These are phyloP conservation scores for Monodelphis domestica DNA, from an alignment of 2,797 vertebrate genomes.

Conservation along the genomic window DNA sequence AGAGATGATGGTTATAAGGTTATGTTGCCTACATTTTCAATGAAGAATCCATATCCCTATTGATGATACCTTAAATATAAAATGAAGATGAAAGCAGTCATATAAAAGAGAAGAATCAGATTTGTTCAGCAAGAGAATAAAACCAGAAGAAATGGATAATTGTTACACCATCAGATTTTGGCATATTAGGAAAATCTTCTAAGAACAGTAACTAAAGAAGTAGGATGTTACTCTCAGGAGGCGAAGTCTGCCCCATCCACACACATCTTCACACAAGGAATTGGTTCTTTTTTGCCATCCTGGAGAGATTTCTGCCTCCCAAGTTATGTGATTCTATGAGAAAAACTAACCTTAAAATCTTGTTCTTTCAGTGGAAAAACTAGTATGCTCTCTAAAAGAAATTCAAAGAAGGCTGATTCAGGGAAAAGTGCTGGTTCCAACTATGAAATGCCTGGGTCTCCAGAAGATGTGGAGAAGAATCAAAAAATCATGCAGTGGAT, in stretches of 20 bases:
- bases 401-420: constrained; percentile 89
- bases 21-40: not conserved
- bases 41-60: not conserved
- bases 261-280: not conserved
- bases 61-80: not conserved
- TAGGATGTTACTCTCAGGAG: not conserved
- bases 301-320: not conserved
- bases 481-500: constrained; percentile 99
- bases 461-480: constrained; percentile 94
- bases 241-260: not conserved
- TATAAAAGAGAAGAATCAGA: not conserved
- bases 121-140: not conserved
- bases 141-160: not conserved
- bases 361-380: constrained; percentile 88
- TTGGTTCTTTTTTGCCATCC: not conserved
- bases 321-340: not conserved
- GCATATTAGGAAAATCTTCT: not conserved
- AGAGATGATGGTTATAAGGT: not conserved
- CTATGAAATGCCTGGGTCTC: constrained; percentile 87
- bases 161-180: not conserved
- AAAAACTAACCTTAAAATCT: constrained; percentile 28
- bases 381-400: constrained; percentile 89
- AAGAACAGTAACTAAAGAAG: not conserved
- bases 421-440: constrained; percentile 86
- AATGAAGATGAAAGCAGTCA: not conserved